Evolutionary conservation across 2,113 vertebrate species (phyloP).

Genomic region (Scolopax mira): DNA sequence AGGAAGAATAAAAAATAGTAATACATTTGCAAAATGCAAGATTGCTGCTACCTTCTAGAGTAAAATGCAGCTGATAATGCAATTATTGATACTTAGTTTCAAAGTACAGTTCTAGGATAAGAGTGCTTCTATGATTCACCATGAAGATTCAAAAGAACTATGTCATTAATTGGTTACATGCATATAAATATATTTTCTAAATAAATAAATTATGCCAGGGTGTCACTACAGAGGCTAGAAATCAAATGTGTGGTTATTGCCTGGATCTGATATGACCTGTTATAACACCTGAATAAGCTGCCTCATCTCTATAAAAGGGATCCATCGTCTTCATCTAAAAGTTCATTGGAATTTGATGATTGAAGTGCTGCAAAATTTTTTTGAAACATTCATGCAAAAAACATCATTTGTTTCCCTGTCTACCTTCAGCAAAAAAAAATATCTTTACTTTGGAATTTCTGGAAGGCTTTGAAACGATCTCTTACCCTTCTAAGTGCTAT

Average conservation of each 20-base stretch:
- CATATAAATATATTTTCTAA: background rate
- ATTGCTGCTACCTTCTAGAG: background rate
- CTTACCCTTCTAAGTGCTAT: background rate
- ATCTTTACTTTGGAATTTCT: background rate
- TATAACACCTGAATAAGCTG: background rate
- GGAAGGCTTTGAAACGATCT: background rate
- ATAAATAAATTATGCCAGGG: background rate
- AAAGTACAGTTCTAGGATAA: background rate
- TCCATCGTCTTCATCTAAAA: background rate
- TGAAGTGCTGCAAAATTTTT: background rate
- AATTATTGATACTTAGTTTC: background rate
- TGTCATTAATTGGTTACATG: background rate
- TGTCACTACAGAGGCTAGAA: background rate
- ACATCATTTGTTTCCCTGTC: background rate
- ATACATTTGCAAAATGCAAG: background rate
- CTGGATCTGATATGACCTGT: background rate
- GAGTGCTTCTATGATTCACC: background rate
- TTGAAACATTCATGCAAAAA: background rate
- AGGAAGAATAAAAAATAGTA: background rate
- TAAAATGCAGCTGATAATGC: background rate
- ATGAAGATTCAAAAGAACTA: background rate
- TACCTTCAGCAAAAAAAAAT: background rate
- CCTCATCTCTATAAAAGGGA: background rate
- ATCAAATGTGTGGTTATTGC: background rate
- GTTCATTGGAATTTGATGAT: background rate